Evolutionary conservation across 1,140 invertebrate genomes (phyloP).

Genomic region (Aphaenogaster floridana): DNA sequence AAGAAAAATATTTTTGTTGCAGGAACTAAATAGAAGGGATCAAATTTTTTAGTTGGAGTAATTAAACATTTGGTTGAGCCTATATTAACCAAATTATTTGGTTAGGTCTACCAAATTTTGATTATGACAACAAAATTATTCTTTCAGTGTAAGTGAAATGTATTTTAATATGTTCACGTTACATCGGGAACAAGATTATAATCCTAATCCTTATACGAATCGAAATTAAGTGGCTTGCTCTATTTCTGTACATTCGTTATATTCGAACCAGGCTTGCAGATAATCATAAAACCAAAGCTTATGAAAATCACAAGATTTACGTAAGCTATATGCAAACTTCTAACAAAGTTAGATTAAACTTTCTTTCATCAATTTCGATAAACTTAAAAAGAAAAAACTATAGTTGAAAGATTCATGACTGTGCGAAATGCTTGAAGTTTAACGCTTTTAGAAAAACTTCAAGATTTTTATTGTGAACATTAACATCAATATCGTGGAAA

Average conservation of each 20-base stretch:
- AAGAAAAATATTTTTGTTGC: too few species aligned
- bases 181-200: not conserved
- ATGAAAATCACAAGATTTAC: not conserved
- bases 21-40: too few species aligned
- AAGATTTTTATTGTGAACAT: not conserved
- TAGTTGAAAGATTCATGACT: not conserved
- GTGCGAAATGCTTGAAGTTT: not conserved
- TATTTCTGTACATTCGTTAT: not conserved
- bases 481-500: not conserved
- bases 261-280: not conserved
- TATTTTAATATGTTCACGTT: not conserved
- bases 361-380: not conserved
- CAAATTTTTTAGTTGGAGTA: too few species aligned
- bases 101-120: too few species aligned
- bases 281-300: not conserved
- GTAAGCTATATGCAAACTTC: not conserved
- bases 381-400: not conserved
- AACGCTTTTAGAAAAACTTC: not conserved
- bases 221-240: not conserved
- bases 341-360: slow-evolving; percentile 27
- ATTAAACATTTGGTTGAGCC: too few species aligned
- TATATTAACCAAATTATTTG: too few species aligned
- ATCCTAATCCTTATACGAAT: not conserved
- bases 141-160: not conserved
- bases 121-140: too few species aligned